Base-by-base conservation (phyloP, 2,113 vertebrate species). In the Gymnarchus niloticus region DNA sequence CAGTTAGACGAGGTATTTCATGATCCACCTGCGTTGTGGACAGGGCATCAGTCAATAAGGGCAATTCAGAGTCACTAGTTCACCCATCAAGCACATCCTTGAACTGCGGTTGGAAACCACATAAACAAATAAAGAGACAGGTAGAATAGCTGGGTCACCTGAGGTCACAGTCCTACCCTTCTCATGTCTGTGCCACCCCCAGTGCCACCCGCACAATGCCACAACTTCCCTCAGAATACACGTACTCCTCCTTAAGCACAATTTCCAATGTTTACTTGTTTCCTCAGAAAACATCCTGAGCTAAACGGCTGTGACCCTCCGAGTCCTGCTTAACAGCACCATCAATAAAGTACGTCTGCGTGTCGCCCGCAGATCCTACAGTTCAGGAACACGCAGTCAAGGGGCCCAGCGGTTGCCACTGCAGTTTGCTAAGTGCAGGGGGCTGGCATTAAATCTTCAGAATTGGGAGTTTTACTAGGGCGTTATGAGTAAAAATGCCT, bases 311-410 rank as follows among this genome's bases (percentile, higher is more conserved):
- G 51, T 56, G 81, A 83, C 81, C 25, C 81, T 41, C 96, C 97
- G 37, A 10, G 96, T 97, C 96, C 95, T 96, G 97, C 97, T 97
- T 97, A 97, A 97, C 96, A 97, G 96, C 95, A 94, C 96, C 96
- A 97, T 98, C 97, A 97, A 99, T 99, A 99, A 98, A 96, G 95
- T 94, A 96, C 97, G 96, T 97, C 98, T 98, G 97, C 97, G 97
- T 95, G 94, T 94, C 95, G 95, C 97, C 96, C 96, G 96, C 96
- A 96, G 96, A 98, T 96, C 96, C 96, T 96, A 97, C 97, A 96
- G 96, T 98, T 98, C 97, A 95, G 73, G 73, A 77, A 33, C 41
- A 19, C 28, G 73, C 52, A 96, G 97, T 97, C 96, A 95, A 94
- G 93, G 96, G 96, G 96, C 96, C 95, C 96, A 96, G 96, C 96